These are phyloP conservation scores for Leistus spinibarbis DNA, from an alignment of 2,888 invertebrate genomes.

Conservation along the genomic window DNA sequence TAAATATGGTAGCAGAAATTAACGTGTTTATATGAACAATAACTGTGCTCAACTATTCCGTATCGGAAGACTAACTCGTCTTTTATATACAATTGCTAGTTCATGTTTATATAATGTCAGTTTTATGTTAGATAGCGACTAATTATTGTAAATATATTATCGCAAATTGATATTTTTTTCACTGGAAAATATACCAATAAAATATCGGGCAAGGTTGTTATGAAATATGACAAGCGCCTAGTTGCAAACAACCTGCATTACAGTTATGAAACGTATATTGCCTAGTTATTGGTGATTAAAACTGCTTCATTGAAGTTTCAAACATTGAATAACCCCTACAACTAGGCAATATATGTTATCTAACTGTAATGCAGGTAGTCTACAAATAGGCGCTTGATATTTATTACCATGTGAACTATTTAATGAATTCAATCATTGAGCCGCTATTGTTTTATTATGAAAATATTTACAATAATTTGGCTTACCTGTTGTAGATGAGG, in stretches of 20 bases:
- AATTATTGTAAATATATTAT: background rate
- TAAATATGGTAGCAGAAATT: background rate
- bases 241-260: background rate
- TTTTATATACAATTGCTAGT: background rate
- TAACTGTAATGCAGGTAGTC: too few relatives aligned
- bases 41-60: background rate
- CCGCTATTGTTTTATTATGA: too few relatives aligned
- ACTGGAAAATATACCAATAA: background rate
- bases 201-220: background rate
- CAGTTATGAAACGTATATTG: background rate
- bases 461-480: too few relatives aligned
- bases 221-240: background rate
- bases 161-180: background rate
- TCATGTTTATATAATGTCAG: background rate
- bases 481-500: too few relatives aligned
- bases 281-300: background rate
- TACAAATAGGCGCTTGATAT: too few relatives aligned
- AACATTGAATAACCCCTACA: too few relatives aligned
- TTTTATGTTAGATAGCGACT: background rate
- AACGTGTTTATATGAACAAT: background rate
- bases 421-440: too few relatives aligned
- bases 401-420: too few relatives aligned
- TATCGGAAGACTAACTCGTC: background rate
- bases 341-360: too few relatives aligned
- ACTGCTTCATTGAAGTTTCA: too few relatives aligned